Conservation (phyloP, 2,888 invertebrate species). For the Drosophila nr. fundita region DNA sequence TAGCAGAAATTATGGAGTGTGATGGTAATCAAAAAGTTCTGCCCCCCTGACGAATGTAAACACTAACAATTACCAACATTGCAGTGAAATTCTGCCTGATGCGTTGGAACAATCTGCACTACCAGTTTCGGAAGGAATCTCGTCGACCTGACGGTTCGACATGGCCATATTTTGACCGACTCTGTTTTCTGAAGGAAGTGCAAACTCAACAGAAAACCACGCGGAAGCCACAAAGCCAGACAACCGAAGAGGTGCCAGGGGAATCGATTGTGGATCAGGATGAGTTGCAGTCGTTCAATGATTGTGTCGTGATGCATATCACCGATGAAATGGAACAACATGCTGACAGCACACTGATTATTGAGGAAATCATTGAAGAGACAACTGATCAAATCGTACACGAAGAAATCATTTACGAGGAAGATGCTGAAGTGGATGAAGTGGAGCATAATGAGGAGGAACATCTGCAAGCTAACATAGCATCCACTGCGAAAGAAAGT, state of each 20-base stretch:
- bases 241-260: neutral
- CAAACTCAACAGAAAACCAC: conserved; percentile 25
- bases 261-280: conserved; percentile 14
- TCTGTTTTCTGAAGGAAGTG: conserved; percentile 64
- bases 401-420: conserved; percentile 68
- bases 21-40: conserved; percentile 51
- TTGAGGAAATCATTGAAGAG: conserved; percentile 65
- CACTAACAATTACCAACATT: neutral
- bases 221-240: neutral
- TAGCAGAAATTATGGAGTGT: conserved; percentile 69
- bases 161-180: conserved; percentile 77
- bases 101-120: conserved; percentile 80
- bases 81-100: conserved; percentile 78
- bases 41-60: neutral
- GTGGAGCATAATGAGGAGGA: conserved; percentile 6
- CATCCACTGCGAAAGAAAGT: neutral
- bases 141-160: conserved; percentile 69
- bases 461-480: neutral
- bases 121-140: conserved; percentile 78
- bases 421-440: conserved; percentile 28
- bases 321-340: conserved; percentile 26
- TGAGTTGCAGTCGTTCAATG: conserved; percentile 47
- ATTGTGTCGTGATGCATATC: conserved; percentile 43
- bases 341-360: conserved; percentile 50
- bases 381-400: conserved; percentile 55